Base-by-base conservation (phyloP, 2,797 vertebrate genomes). In the Myotis planiceps region DNA sequence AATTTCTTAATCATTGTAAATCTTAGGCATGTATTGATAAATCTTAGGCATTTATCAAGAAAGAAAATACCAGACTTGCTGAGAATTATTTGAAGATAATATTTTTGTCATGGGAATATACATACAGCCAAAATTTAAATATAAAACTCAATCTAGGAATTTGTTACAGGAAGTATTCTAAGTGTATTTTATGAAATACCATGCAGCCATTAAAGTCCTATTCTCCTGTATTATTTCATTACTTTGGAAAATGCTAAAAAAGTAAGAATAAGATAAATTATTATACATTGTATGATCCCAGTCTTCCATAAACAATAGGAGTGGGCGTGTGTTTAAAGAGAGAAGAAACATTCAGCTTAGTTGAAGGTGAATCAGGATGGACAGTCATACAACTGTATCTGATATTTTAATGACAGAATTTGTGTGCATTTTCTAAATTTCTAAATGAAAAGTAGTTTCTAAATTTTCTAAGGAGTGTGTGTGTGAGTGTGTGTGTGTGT, bases 1-100 rank as follows among this genome's bases (percentile, higher is more conserved):
- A 55, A 75, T 75, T 14, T 69, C 23, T 53, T 69, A 37, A 37
- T 37, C 5, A 37, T 37, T 37, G 37, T 37, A 37, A 37, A 37
- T 37, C 37, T n/a, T 69, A 37, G 37, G 37, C 37, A 37, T 37
- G 5, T 37, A 37, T 1, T 37, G 37, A 37, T 37, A 37, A 37
- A 37, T 37, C 37, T 27, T 69, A 63, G 60, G 14, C 68, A 93
- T 87, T 82, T 81, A 86, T 76, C 25, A 29, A 90, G 72, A 53
- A 71, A 65, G 37, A 72, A 75, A 75, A 32, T 75, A 76, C 5
- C 21, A 85, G 32, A 81, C 29, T 14, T 45, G 16, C 14, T 85
- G 49, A 71, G 37, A 95, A 84, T 71, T 89, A 90, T 19, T 93
- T 90, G 60, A 16, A 55, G 68, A n/a, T 55, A 81, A 66, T 45